phyloP scores from a whole-genome alignment of 2,113 vertebrate species.

The Psilopogon haemacephalus region DNA sequence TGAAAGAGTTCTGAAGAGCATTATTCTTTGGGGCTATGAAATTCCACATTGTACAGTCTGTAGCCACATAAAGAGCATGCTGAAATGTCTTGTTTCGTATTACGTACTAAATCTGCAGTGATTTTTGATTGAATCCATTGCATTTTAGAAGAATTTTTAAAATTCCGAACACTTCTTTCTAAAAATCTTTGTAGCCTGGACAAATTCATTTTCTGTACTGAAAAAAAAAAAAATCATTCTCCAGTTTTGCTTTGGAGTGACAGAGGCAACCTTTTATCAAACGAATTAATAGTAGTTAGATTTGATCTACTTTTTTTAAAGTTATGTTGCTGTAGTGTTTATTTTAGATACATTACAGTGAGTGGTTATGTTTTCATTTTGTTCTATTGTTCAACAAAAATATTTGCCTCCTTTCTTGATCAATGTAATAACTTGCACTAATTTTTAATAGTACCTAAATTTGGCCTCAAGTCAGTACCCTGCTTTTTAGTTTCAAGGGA shows the following conservation, averaged over 20 bases:
- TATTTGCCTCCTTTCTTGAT: background rate
- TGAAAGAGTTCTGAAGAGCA: conserved; percentile 70
- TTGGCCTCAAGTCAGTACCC: background rate
- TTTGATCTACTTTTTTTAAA: background rate
- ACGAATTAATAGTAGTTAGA: background rate
- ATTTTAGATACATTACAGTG: background rate
- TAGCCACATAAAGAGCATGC: conserved; percentile 47
- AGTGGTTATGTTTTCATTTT: background rate
- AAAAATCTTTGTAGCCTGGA: conserved; percentile 50
- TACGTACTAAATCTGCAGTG: background rate
- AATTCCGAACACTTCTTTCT: conserved; percentile 49
- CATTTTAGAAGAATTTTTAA: conserved; percentile 54
- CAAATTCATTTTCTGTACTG: conserved; percentile 41
- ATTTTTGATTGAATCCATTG: conserved; percentile 44
- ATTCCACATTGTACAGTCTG: conserved; percentile 52
- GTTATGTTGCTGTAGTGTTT: background rate
- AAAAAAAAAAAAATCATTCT: conserved; percentile 21
- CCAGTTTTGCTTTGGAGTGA: conserved; percentile 15
- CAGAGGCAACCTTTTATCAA: background rate
- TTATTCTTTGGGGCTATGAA: conserved; percentile 54
- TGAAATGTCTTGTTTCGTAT: conserved; percentile 35
- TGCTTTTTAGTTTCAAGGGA: background rate
- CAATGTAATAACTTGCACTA: background rate
- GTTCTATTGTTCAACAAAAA: background rate
- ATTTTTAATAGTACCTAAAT: background rate